Conservation (phyloP, 2,797 vertebrate genomes). For the Columba guinea region DNA sequence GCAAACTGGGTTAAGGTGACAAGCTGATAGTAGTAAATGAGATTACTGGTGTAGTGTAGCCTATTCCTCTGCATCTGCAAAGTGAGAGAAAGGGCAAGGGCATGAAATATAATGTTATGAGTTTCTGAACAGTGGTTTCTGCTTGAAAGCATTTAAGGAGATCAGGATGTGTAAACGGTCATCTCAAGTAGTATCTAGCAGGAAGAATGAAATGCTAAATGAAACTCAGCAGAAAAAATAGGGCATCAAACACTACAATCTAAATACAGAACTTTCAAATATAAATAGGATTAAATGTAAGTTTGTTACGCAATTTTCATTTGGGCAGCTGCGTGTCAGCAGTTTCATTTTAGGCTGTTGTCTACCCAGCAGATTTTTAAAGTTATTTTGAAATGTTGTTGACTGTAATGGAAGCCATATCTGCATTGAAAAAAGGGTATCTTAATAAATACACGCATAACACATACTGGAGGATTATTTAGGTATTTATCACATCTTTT, state of each 20-base stretch:
- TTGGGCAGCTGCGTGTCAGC: background rate
- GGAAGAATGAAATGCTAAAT: slow-evolving; percentile 4
- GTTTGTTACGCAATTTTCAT: background rate
- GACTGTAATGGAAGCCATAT: background rate
- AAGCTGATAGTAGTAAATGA: slow-evolving; percentile 8
- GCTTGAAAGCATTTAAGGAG: background rate
- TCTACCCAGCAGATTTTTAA: slow-evolving; percentile 26
- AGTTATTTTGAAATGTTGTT: background rate
- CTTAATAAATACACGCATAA: background rate
- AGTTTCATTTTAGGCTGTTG: background rate
- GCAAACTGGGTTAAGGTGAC: slow-evolving; percentile 11
- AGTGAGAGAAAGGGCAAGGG: background rate
- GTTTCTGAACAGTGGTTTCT: slow-evolving; percentile 19
- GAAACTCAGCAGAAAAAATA: slow-evolving; percentile 11
- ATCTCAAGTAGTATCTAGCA: background rate
- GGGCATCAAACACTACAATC: background rate
- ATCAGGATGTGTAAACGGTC: background rate
- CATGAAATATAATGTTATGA: background rate
- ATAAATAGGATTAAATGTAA: slow-evolving; percentile 10
- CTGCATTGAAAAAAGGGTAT: background rate
- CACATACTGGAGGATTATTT: background rate
- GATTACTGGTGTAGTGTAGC: background rate
- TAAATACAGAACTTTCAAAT: slow-evolving; percentile 20
- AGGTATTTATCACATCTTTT: background rate
- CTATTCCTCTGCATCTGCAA: slow-evolving; percentile 1